Evolutionary conservation across 2,888 invertebrate genomes (phyloP), one percentile per base, ranked within the genome.

Genomic region (Buathra laborator): DNA sequence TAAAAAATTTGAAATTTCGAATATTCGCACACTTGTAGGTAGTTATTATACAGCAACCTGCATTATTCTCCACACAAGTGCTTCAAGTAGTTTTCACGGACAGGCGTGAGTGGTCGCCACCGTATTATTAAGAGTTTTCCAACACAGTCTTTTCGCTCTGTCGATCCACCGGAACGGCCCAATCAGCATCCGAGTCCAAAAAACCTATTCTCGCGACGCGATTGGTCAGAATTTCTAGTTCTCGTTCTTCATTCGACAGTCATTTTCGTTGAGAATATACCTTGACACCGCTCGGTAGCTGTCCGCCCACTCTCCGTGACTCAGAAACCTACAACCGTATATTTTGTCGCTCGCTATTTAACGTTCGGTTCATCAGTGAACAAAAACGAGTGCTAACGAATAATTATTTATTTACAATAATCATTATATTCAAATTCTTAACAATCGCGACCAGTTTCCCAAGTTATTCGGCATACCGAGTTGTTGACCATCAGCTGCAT

Each of bases 71-170:
- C 10, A 48, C 44, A 67, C 44, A 46, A 16, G 19, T 67, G 46
- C 9, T 19, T 19, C 37, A 5, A n/a, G 32, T 19, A 7, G 16
- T 43, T 71, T 24, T 12, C 29, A 10, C 19, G 1, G 16, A 4
- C 37, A 16, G 32, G 19, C 71, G 71, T 12, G 12, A 32, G 71
- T 16, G 12, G 48, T 46, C 78, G 70, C 78, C 48, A 64, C 70
- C 37, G 62, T 51, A 43, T 16, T 4, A 46, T 1, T 6, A 53
- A 71, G 24, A 10, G 56, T 3, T 4, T 5, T 37, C 5, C 9
- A 7, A 5, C 9, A 37, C 37, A 0, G 37, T 37, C 7, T 37
- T 37, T 56, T 56, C 4, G 3, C 19, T 24, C 24, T 12, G 10
- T 19, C 10, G 10, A 0, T 10, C 12, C 12, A 12, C 24, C 19